These are phyloP conservation scores for Mesochorus sp. DNA, from an alignment of 2,888 invertebrate genomes.

Conservation along the genomic window DNA sequence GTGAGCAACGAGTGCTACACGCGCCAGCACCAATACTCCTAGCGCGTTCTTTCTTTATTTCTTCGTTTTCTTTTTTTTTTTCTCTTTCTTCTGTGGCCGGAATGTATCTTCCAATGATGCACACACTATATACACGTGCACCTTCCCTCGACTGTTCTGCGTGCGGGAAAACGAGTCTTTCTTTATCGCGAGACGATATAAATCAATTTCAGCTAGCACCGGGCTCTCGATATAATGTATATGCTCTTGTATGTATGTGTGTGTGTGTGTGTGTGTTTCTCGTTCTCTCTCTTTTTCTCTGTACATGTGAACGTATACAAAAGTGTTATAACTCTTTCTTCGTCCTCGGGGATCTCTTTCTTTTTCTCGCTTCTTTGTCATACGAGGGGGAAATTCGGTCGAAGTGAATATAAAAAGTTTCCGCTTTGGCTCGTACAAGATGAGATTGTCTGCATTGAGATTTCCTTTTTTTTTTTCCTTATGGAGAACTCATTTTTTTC, in stretches of 20 bases:
- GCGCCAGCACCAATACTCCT: conserved; percentile 52
- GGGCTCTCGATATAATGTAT: conserved; percentile 38
- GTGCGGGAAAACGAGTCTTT: conserved; percentile 60
- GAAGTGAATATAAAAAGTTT: conserved; percentile 38
- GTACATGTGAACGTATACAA: background rate
- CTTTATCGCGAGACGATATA: conserved; percentile 62
- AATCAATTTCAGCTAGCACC: conserved; percentile 57
- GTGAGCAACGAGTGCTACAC: conserved; percentile 60
- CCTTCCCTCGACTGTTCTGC: conserved; percentile 39
- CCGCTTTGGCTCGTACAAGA: conserved; percentile 22
- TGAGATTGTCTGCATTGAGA: conserved; percentile 32
- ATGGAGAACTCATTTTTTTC: conserved; percentile 16
- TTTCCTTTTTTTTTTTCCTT: conserved; percentile 8
- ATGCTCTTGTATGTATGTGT: background rate
- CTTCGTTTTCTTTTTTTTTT: conserved; percentile 2
- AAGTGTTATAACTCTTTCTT: conserved; percentile 35
- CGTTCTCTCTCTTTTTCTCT: background rate
- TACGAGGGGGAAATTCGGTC: background rate
- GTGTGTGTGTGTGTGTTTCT: background rate
- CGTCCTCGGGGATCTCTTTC: conserved; percentile 33
- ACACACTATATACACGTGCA: conserved; percentile 23
- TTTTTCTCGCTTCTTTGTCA: conserved; percentile 35
- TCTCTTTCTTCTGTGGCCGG: too few species aligned
- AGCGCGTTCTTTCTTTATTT: conserved; percentile 4
- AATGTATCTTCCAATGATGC: conserved; percentile 23